Percentiles rank a stretch among this genome's conserved stretches.
phyloP scores from a whole-genome alignment of 2,113 vertebrate genomes.

The Paradisaea rubra region DNA sequence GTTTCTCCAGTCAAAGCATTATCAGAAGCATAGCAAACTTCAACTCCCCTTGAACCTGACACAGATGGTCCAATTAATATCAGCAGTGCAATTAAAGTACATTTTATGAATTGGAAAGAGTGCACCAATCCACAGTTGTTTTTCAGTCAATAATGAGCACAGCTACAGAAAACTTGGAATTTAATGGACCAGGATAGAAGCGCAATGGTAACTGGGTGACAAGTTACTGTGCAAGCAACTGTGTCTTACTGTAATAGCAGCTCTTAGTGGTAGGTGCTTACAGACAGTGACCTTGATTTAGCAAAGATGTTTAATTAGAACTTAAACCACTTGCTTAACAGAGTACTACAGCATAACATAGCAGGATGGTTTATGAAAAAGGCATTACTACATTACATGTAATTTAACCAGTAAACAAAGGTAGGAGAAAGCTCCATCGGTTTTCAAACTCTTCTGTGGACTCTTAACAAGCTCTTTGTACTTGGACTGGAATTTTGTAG shows the following conservation, averaged over 20 bases:
- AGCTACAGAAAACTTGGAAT: neutral
- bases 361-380: neutral
- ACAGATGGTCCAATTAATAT: neutral
- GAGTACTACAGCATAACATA: neutral
- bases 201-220: fast-evolving
- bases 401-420: neutral
- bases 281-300: neutral
- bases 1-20: neutral
- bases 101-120: neutral
- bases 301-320: neutral
- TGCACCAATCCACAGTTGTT: neutral
- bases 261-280: neutral
- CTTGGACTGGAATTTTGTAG: neutral
- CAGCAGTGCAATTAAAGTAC: neutral
- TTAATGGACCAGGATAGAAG: neutral
- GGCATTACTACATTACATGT: neutral
- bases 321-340: neutral
- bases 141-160: neutral
- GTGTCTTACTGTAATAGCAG: neutral
- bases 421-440: neutral
- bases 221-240: neutral
- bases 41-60: neutral
- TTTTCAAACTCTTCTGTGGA: neutral
- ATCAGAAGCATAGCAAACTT: neutral
- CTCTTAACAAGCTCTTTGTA: neutral